Base-by-base conservation (phyloP, 2,797 vertebrate genomes). In the Vireo griseus region DNA sequence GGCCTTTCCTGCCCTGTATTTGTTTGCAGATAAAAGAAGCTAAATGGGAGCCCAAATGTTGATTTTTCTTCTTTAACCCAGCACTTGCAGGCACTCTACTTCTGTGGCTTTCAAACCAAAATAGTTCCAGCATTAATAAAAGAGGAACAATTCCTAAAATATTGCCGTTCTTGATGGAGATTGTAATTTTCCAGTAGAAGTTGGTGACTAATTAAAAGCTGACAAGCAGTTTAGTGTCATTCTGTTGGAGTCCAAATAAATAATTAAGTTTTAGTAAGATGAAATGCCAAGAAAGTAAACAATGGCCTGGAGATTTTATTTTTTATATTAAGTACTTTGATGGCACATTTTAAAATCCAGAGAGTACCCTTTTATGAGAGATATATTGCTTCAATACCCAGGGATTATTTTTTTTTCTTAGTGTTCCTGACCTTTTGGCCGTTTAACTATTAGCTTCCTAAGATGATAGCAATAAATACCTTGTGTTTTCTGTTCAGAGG, bases 401-500 rank as follows among this genome's bases (percentile, higher is more conserved):
- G 75, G 71, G 86, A 86, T 81, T 88, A 71, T 84, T 95, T 91
- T 95, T 91, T 96, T 92, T 95, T 6, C 95, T 92, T 78, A 73
- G 88, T 96, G 76, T 91, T 95, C 50, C 88, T 96, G 96, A 95
- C 93, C 94, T 96, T 95, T 96, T 94, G 90, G 72, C 90, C 33
- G 8, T 82, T 76, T 58, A 48, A 91, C 80, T 95, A 90, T 96
- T 97, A 96, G 65, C 89, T 92, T 95, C 61, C 66, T 97, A 94
- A 90, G 76, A 93, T 96, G 82, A 97, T 92, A 94, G 77, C 82
- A 96, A 93, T 96, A 97, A 97, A 95, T 94, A 91, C 66, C 59
- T 95, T 89, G 84, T 83, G 57, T 92, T 94, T 95, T 89, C 76
- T 91, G 47, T 83, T 94, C 55, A 95, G 74, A 86, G 74, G 71